Conservation (phyloP, 2,888 invertebrate species). For the Eledone cirrhosa region DNA sequence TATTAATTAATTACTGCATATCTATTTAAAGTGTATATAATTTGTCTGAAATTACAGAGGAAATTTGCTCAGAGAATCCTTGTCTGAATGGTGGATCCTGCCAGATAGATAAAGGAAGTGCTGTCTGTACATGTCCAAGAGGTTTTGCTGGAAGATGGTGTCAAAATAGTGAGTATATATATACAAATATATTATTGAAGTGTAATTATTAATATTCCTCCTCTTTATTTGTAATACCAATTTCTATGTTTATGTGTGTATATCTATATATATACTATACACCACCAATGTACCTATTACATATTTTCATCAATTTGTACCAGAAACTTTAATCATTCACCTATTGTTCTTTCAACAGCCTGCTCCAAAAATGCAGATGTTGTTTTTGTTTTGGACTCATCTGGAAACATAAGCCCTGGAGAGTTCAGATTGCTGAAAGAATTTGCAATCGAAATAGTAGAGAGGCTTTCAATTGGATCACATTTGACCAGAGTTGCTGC, state of each 20-base stretch:
- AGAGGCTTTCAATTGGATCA: constrained; percentile 48
- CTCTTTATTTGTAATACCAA: too few species aligned
- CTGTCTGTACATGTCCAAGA: constrained; percentile 51
- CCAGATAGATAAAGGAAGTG: constrained; percentile 41
- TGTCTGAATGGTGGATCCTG: constrained; percentile 58
- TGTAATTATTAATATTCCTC: too few species aligned
- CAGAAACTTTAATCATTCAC: too few species aligned
- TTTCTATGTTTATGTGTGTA: too few species aligned
- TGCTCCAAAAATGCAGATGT: constrained; percentile 53
- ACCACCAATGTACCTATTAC: too few species aligned
- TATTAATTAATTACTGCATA: too few species aligned
- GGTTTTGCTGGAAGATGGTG: constrained; percentile 57
- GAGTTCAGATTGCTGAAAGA: constrained; percentile 52
- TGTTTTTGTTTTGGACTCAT: constrained; percentile 56
- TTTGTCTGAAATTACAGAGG: constrained; percentile 40
- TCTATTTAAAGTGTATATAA: too few species aligned
- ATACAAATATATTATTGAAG: too few species aligned
- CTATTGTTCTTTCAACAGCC: constrained; percentile 36
- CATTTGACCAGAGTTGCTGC: constrained; percentile 53
- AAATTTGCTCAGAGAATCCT: constrained; percentile 51
- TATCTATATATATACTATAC: too few species aligned
- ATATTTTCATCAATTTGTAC: too few species aligned
- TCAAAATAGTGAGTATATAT: constrained; percentile 48
- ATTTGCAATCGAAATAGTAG: constrained; percentile 48
- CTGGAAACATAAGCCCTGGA: constrained; percentile 55